Conservation (phyloP, 1,140 invertebrate species). For the Triops longicaudatus region DNA sequence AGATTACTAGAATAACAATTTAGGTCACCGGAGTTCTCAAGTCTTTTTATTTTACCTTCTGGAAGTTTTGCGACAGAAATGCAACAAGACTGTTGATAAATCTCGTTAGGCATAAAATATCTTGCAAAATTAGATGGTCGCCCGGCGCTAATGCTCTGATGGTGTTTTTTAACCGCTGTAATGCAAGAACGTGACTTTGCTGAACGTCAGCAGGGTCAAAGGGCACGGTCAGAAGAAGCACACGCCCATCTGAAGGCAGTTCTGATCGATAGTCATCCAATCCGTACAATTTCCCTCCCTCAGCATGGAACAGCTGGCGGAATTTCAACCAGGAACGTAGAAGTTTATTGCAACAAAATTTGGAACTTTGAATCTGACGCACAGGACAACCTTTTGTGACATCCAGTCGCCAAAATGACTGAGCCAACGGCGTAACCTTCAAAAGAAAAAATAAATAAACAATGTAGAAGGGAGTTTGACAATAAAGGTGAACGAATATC, state of each 20-base stretch:
- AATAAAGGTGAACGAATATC: not conserved
- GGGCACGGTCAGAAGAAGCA: not conserved
- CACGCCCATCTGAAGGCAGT: not conserved
- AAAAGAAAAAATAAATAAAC: not conserved
- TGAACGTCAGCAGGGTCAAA: not conserved
- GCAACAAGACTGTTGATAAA: not conserved
- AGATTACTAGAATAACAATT: not conserved
- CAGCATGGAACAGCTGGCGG: not conserved
- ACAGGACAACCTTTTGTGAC: not conserved
- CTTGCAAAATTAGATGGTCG: constrained; percentile 10
- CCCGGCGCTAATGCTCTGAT: constrained; percentile 26
- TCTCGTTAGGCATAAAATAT: constrained; percentile 15
- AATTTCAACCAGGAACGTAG: not conserved
- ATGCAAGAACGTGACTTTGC: not conserved
- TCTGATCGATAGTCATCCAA: not conserved
- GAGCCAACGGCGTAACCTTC: not conserved
- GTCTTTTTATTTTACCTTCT: not conserved
- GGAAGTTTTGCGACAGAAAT: not conserved
- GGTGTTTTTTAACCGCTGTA: constrained; percentile 1
- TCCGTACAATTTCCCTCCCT: not conserved
- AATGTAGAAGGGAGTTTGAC: not conserved
- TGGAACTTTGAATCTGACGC: not conserved
- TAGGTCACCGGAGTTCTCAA: not conserved
- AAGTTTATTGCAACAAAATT: not conserved
- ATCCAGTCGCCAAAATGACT: not conserved